Evolutionary conservation across 2,797 vertebrate genomes (phyloP).

Genomic region (Peromyscus aztecus): DNA sequence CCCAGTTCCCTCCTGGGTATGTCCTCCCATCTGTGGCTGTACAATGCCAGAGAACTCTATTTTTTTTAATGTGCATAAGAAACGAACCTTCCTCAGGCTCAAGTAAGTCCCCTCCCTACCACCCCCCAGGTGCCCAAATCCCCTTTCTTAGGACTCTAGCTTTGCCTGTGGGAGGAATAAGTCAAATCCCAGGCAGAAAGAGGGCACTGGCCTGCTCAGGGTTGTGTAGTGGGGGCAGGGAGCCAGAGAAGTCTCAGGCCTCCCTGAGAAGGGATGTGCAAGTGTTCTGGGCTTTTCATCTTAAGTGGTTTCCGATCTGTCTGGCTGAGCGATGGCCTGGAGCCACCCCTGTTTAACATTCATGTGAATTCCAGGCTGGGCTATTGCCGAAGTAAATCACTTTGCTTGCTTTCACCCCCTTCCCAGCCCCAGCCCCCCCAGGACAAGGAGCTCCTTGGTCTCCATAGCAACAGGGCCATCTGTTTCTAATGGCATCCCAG

Average conservation of each 20-base stretch:
- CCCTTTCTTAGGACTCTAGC: not conserved
- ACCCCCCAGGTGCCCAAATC: not conserved
- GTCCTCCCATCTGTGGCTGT: not conserved
- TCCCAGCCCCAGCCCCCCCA: conserved; percentile 23
- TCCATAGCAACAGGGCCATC: conserved; percentile 75
- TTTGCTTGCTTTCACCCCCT: conserved; percentile 18
- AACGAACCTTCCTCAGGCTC: not conserved
- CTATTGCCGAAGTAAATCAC: conserved; percentile 75
- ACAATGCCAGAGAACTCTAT: not conserved
- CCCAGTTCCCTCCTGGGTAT: not conserved
- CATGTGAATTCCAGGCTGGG: conserved; percentile 65
- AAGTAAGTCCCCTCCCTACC: not conserved
- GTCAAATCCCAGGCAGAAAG: not conserved
- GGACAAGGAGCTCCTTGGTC: conserved; percentile 64
- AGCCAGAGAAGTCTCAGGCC: not conserved
- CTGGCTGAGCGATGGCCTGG: conserved; percentile 51
- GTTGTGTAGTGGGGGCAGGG: not conserved
- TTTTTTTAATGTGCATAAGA: not conserved
- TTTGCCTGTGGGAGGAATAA: not conserved
- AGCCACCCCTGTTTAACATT: conserved; percentile 54
- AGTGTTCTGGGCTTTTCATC: conserved; percentile 58
- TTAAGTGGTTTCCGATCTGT: conserved; percentile 17
- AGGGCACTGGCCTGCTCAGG: not conserved
- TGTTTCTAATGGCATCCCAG: conserved; percentile 69
- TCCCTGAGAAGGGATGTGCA: not conserved